A percentile compares a stretch with the other conserved stretches of the same genome.
Evolutionary conservation across 2,797 vertebrate species (phyloP).

Genomic region (Tympanoctomys barrerae): DNA sequence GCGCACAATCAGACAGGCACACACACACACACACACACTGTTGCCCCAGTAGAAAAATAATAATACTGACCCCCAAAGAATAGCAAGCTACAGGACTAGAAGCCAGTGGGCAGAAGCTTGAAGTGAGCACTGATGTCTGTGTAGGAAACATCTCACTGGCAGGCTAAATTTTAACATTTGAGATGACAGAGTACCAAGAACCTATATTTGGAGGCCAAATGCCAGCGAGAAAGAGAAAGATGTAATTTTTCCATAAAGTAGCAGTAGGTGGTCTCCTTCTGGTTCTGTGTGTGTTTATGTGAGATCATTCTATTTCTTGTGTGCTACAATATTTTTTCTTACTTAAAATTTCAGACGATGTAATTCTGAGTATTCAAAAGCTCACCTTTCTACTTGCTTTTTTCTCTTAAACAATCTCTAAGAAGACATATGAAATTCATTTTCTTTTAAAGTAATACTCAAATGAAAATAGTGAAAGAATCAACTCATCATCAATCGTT

Average conservation of each 20-base stretch:
- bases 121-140: not conserved
- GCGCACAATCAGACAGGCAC: not conserved
- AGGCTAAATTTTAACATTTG: constrained; percentile 18
- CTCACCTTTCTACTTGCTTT: constrained; percentile 42
- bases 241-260: not conserved
- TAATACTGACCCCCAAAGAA: constrained; percentile 39
- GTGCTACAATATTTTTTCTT: not conserved
- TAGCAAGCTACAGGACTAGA: not conserved
- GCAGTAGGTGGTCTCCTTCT: not conserved
- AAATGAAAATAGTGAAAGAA: constrained; percentile 25
- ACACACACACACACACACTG: not conserved
- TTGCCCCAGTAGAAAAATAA: constrained; percentile 12
- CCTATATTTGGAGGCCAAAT: not conserved
- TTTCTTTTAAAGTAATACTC: constrained; percentile 58
- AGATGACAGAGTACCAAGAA: not conserved
- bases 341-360: constrained; percentile 22
- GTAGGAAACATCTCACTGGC: not conserved
- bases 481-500: not conserved
- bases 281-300: constrained; percentile 44
- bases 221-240: not conserved
- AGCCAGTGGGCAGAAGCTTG: constrained; percentile 28
- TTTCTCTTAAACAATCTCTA: constrained; percentile 38
- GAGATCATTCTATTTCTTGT: constrained; percentile 41
- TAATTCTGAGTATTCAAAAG: not conserved
- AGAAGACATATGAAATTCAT: not conserved